Percentiles rank a stretch among this genome's conserved stretches.
Evolutionary conservation across 2,888 invertebrate genomes (phyloP).

Genomic region (Pristionchus japonicus): DNA sequence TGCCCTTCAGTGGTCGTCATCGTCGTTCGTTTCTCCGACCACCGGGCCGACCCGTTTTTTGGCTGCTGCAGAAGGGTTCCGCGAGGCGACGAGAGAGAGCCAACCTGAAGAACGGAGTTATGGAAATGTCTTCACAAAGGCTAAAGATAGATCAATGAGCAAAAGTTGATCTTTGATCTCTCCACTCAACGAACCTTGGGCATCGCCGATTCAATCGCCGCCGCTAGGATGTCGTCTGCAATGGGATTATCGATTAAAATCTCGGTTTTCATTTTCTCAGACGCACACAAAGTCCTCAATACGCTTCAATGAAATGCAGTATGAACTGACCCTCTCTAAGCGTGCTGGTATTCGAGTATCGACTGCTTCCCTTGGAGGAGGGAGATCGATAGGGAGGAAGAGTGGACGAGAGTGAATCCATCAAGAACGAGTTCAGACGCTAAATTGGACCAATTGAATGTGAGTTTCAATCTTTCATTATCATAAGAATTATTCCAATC

Average conservation of each 20-base stretch:
- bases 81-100: slow-evolving; percentile 36
- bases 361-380: slow-evolving; percentile 21
- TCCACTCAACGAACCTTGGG: neutral
- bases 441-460: neutral
- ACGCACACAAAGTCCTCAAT: too few species aligned
- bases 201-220: slow-evolving; percentile 34
- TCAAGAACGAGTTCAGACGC: neutral
- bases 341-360: slow-evolving; percentile 15
- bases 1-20: slow-evolving; percentile 21
- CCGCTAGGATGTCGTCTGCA: slow-evolving; percentile 25
- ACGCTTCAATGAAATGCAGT: neutral
- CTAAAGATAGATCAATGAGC: neutral
- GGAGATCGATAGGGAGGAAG: slow-evolving; percentile 36
- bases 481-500: too few species aligned
- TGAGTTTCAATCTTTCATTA: neutral
- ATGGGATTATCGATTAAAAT: neutral
- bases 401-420: slow-evolving; percentile 15
- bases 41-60: slow-evolving; percentile 58
- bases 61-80: slow-evolving; percentile 45
- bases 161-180: too few species aligned
- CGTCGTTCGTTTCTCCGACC: neutral
- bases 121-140: too few species aligned
- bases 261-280: neutral
- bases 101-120: neutral
- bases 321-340: neutral